These are phyloP conservation scores for Pelmatolapia mariae DNA, from an alignment of 2,113 vertebrate species.

Conservation along the genomic window DNA sequence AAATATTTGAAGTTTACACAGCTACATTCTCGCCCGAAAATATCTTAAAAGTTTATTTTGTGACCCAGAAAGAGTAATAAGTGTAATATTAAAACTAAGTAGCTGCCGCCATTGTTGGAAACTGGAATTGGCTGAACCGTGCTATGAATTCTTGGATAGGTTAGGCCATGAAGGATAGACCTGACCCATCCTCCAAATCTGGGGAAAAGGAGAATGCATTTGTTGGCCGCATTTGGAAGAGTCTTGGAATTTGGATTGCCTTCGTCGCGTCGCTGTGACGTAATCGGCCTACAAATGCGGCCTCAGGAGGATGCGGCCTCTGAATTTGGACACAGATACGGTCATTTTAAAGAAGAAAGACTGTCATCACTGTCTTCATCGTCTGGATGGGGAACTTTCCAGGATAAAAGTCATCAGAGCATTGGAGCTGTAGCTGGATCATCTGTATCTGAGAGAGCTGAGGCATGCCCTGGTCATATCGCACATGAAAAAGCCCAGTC, in stretches of 20 bases:
- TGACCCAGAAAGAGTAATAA: not conserved
- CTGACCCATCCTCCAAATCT: not conserved
- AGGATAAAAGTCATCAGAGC: not conserved
- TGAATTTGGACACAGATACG: not conserved
- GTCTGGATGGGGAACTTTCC: not conserved
- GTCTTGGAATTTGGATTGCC: not conserved
- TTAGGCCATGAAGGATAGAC: not conserved
- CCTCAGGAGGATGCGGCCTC: not conserved
- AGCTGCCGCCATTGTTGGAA: not conserved
- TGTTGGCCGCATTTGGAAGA: not conserved
- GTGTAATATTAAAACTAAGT: not conserved
- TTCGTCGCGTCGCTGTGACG: rapidly evolving
- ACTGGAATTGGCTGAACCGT: not conserved
- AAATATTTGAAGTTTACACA: not conserved
- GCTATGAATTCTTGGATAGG: not conserved
- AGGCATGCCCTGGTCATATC: not conserved
- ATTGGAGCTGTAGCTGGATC: not conserved
- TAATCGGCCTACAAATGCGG: not conserved
- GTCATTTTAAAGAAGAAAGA: not conserved
- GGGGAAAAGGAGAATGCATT: not conserved
- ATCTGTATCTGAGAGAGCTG: not conserved
- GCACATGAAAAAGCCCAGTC: not conserved
- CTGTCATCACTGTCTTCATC: not conserved
- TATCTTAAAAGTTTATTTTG: not conserved
- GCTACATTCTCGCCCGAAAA: not conserved